phyloP scores from a whole-genome alignment of 2,888 invertebrate species.

The Macaria notata region DNA sequence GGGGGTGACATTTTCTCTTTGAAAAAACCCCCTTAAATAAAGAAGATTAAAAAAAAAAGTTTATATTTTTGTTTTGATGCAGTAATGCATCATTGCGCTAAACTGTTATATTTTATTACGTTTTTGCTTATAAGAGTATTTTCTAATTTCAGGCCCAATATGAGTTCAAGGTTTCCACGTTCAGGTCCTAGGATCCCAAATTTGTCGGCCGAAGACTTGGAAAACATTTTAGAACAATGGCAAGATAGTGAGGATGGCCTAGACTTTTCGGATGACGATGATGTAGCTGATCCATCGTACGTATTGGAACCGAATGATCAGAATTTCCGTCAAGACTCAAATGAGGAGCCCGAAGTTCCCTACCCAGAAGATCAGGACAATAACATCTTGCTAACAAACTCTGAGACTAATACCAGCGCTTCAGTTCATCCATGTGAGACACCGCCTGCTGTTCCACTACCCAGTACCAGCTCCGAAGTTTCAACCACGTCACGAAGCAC shows the following conservation, averaged over 20 bases:
- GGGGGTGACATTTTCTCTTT: too few relatives aligned
- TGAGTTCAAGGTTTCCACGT: not conserved
- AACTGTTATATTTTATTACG: slow-evolving; percentile 1
- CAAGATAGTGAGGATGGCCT: not conserved
- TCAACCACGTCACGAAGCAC: not conserved
- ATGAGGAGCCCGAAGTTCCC: too few relatives aligned
- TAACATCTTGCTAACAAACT: not conserved
- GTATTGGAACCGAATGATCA: too few relatives aligned
- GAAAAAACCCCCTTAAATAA: too few relatives aligned
- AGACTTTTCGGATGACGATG: too few relatives aligned
- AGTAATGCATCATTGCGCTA: slow-evolving; percentile 27
- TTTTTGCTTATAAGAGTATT: not conserved
- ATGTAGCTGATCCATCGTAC: too few relatives aligned
- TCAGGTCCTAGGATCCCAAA: not conserved
- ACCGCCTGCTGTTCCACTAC: not conserved
- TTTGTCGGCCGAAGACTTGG: not conserved
- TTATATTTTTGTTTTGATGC: slow-evolving; percentile 24
- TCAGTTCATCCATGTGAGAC: not conserved
- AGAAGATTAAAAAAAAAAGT: too few relatives aligned
- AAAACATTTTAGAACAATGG: not conserved
- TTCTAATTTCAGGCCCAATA: not conserved
- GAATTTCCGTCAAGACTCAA: too few relatives aligned
- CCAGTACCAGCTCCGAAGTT: not conserved
- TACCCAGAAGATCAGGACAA: too few relatives aligned
- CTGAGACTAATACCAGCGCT: not conserved